A percentile compares a stretch with the other conserved stretches of the same genome.
These are phyloP conservation scores for Hemitrygon akajei DNA, from an alignment of 2,797 vertebrate genomes.

Conservation along the genomic window DNA sequence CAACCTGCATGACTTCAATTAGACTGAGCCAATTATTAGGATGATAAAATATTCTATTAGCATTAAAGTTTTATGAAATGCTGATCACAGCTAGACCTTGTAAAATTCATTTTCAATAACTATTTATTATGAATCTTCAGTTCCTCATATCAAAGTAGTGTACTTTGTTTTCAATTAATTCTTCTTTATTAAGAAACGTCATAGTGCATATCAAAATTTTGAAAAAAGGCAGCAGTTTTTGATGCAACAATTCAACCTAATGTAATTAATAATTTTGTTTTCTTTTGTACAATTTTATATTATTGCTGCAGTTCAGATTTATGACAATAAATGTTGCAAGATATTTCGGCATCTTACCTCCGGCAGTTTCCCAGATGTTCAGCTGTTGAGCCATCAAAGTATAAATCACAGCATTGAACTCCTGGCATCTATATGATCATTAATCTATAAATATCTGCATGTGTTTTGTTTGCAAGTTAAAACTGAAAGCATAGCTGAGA, in stretches of 20 bases:
- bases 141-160: constrained; percentile 28
- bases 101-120: constrained; percentile 45
- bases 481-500: not conserved
- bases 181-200: not conserved
- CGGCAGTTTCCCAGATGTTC: not conserved
- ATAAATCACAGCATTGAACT: not conserved
- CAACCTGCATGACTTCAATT: constrained; percentile 38
- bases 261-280: not conserved
- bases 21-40: constrained; percentile 41
- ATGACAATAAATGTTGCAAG: not conserved
- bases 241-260: not conserved
- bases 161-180: not conserved
- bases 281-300: not conserved
- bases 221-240: not conserved
- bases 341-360: not conserved
- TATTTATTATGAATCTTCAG: constrained; percentile 41
- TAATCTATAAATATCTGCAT: not conserved
- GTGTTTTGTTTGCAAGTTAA: not conserved
- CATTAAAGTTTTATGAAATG: constrained; percentile 40
- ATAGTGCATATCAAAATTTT: not conserved
- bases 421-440: not conserved
- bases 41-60: constrained; percentile 44
- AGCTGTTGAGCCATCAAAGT: not conserved
- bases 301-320: not conserved
- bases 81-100: constrained; percentile 40